Evolutionary conservation across 2,888 invertebrate genomes (phyloP), one percentile per base, ranked within the genome.

Genomic region (Octonoba sinensis): DNA sequence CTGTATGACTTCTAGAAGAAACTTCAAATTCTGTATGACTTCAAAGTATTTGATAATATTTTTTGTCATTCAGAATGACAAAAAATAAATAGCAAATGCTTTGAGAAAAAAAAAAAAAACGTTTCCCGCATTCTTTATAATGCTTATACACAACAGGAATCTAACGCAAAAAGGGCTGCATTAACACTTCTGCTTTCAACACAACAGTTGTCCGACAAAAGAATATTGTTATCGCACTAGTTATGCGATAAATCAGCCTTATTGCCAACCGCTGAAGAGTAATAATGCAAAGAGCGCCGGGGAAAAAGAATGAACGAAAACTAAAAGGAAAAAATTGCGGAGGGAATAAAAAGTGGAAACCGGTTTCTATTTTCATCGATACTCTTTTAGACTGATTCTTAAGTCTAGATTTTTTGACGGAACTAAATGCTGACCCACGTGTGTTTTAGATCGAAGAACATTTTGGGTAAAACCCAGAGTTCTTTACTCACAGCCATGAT

Each of bases 371-470:
- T 62, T 62, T 54, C 69, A 62, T 79, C 79, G 54, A 73, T 59
- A 66, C 49, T 65, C 46, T 56, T 49, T 36, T 64, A 56, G 24
- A 69, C 73, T 22, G 67, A 79, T 73, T 79, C 79, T 73, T 59
- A 59, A 71, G 65, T 71, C 65, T 57, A 57, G 57, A 73, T 79
- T 62, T 57, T 73, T 79, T 79, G 79, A 79, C 79, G 79, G 79
- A 79, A 79, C 79, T 79, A 79, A 79, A 60, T 73, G 66, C 73
- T 72, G 60, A 57, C 60, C 70, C 59, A 73, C 73, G 65, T 65
- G 46, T 36, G 44, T n/a, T 15, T n/a, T 59, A 56, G 66, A 73
- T 73, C 67, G 73, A 56, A 73, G 73, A 73, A 69, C 73, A 65
- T 70, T 77, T 67, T 44, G 60, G 74, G 76, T 51, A 76, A 76